Percentiles rank a stretch among this genome's conserved stretches.
phyloP scores from a whole-genome alignment of 2,113 vertebrate genomes.

The Xyliphius kryptos region DNA sequence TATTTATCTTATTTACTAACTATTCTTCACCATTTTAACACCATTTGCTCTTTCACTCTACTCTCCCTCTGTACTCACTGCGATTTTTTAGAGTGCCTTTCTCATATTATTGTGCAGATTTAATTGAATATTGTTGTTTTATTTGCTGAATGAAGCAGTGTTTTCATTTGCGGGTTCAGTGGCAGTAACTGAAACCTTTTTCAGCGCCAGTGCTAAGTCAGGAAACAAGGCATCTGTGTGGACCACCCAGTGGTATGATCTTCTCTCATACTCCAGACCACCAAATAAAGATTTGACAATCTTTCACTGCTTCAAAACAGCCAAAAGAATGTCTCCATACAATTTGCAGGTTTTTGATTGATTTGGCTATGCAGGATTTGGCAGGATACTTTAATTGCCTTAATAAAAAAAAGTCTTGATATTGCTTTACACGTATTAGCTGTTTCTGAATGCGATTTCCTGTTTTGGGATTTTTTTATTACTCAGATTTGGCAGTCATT shows the following conservation, averaged over 20 bases:
- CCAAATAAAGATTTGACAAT: slow-evolving; percentile 12
- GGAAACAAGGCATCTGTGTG: slow-evolving; percentile 40
- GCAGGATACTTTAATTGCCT: slow-evolving; percentile 18
- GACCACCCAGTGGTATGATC: slow-evolving; percentile 53
- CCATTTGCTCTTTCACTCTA: neutral
- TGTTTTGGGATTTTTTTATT: slow-evolving; percentile 13
- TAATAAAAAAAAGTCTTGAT: slow-evolving; percentile 16
- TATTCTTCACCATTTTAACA: no score
- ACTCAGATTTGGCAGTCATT: slow-evolving; percentile 15
- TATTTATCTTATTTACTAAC: no score
- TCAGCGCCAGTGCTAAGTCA: slow-evolving; percentile 50
- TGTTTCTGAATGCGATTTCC: slow-evolving; percentile 14
- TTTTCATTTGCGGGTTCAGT: slow-evolving; percentile 17
- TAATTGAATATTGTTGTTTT: slow-evolving; percentile 43
- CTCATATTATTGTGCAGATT: slow-evolving; percentile 25
- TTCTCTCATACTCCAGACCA: slow-evolving; percentile 40
- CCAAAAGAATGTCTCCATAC: slow-evolving; percentile 19
- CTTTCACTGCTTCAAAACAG: neutral
- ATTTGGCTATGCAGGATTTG: slow-evolving; percentile 8
- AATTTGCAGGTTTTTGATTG: slow-evolving; percentile 29
- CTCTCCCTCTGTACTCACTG: neutral
- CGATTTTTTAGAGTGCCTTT: slow-evolving; percentile 5
- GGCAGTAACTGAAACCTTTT: slow-evolving; percentile 20
- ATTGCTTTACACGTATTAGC: slow-evolving; percentile 15
- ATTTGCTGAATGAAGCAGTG: slow-evolving; percentile 36